Percentiles rank a stretch among this genome's conserved stretches.
Evolutionary conservation across 2,797 vertebrate species (phyloP).

Genomic region (Tapirus indicus): DNA sequence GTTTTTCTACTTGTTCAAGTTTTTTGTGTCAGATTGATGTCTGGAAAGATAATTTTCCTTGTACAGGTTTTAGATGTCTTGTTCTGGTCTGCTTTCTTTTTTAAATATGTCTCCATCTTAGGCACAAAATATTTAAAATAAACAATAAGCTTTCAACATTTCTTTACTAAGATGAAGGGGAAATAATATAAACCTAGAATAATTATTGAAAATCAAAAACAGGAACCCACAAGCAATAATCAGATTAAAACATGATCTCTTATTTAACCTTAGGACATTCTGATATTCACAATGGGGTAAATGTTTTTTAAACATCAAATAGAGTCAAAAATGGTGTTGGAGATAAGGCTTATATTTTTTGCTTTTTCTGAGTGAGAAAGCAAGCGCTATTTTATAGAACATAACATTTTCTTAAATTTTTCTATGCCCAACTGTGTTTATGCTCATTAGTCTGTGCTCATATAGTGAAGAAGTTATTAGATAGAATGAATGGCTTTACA

Average conservation of each 20-base stretch:
- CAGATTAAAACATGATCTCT: not conserved
- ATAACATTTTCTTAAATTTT: slow-evolving; percentile 48
- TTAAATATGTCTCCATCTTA: not conserved
- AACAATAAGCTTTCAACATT: not conserved
- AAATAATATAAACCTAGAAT: not conserved
- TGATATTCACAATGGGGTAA: not conserved
- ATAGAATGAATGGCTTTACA: slow-evolving; percentile 63
- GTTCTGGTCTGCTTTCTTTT: not conserved
- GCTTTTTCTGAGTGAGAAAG: not conserved
- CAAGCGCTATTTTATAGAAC: not conserved
- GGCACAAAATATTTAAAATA: not conserved
- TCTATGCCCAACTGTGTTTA: slow-evolving; percentile 6
- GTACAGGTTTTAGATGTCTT: not conserved
- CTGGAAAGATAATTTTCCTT: not conserved
- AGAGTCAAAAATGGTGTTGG: not conserved
- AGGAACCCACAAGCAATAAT: not conserved
- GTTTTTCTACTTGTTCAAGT: not conserved
- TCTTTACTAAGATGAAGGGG: not conserved
- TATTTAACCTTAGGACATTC: not conserved
- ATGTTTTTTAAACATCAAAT: not conserved
- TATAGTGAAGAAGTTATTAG: slow-evolving; percentile 59
- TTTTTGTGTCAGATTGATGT: not conserved
- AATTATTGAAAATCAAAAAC: not conserved
- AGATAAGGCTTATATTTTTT: not conserved
- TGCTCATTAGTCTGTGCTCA: slow-evolving; percentile 44